Base-by-base conservation (phyloP, 2,888 invertebrate species). In the Psylliodes chrysocephalus region DNA sequence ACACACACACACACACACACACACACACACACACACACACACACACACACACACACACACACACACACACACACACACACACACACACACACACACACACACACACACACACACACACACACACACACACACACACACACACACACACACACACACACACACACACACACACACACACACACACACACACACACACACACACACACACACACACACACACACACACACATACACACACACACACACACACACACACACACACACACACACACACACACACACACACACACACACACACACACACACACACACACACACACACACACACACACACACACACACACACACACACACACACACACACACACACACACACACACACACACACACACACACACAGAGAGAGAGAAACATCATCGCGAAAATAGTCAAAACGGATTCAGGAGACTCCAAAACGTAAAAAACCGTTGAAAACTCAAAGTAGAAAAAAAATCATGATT, bases 321-420 rank as follows among this genome's bases (percentile, higher is more conserved):
- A 33, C 33, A 33, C 33, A 33, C 33, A 33, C 33, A 33, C 33
- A 33, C 33, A 33, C 33, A 33, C 33, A 33, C 33, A 33, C 33
- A 33, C 33, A 33, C 33, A 33, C 33, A 33, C 33, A 33, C 33
- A 33, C 33, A 33, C 33, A 33, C 33, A 33, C 33, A 33, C 33
- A 33, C 33, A 33, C 33, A 33, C 33, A 33, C 33, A 33, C 33
- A 33, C 33, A 33, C 33, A 33, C 33, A 33, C 33, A 33, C 33
- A 33, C 33, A 33, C 33, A 33, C 33, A 33, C 33, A 33, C 33
- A 33, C 33, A 33, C 33, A 33, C 33, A 33, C 33, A 33, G 35
- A 19, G 8, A 18, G n/a, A n/a, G n/a, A n/a, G n/a, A n/a, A n/a
- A n/a, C n/a, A n/a, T n/a, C n/a, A n/a, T n/a, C n/a, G n/a, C n/a